A percentile compares a stretch with the other conserved stretches of the same genome.
These are phyloP conservation scores for Notoglanidium macrostoma DNA, from an alignment of 2,797 vertebrate species.

Conservation along the genomic window DNA sequence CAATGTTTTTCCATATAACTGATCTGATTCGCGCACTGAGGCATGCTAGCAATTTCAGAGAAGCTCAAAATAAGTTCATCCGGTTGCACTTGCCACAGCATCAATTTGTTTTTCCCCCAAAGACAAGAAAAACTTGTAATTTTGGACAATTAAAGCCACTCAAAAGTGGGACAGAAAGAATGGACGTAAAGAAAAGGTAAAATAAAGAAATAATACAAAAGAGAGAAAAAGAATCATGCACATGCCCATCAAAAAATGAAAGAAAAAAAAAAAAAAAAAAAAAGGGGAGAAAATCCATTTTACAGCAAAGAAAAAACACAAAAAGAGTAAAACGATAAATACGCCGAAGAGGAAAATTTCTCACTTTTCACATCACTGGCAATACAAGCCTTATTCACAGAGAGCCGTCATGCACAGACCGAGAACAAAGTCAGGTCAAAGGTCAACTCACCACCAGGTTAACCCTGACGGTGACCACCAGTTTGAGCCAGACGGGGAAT, in stretches of 20 bases:
- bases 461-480: conserved; percentile 91
- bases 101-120: neutral
- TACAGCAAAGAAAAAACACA: neutral
- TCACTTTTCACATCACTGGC: no score
- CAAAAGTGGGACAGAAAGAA: neutral
- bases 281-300: no score
- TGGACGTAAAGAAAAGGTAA: no score
- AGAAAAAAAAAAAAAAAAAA: neutral
- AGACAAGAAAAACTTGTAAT: neutral
- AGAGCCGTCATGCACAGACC: neutral
- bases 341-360: no score
- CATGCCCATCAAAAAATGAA: neutral
- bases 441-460: conserved; percentile 86
- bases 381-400: neutral
- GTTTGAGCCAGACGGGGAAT: conserved; percentile 93
- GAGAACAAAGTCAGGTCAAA: neutral
- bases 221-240: no score
- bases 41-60: neutral
- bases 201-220: no score
- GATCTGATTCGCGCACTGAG: neutral
- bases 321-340: neutral
- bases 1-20: neutral
- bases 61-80: neutral
- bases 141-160: neutral
- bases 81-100: neutral